Conservation (phyloP, 2,797 vertebrate species). For the Rhinoraja longicauda region DNA sequence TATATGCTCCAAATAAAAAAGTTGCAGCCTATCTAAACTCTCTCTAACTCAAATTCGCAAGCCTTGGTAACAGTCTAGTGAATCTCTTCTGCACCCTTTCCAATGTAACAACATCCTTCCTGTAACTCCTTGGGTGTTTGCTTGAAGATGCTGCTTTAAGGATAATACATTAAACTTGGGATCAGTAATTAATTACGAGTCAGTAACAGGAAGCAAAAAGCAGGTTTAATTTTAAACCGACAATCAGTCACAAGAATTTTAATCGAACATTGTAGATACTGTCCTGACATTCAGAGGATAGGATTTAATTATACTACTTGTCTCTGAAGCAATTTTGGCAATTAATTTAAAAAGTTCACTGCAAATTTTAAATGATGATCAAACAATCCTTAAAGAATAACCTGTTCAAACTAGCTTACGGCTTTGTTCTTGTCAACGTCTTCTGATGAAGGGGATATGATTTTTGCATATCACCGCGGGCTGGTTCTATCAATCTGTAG, state of each 20-base stretch:
- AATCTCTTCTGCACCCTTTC: no score
- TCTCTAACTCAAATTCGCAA: no score
- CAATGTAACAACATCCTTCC: no score
- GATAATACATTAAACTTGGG: no score
- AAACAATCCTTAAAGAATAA: not conserved
- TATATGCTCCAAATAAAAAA: no score
- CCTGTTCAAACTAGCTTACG: not conserved
- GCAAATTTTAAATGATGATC: not conserved
- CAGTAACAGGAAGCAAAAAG: no score
- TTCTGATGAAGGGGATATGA: not conserved
- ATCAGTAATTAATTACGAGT: no score
- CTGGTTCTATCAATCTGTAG: not conserved
- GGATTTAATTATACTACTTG: not conserved
- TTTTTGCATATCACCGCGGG: not conserved
- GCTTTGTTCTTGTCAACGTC: not conserved
- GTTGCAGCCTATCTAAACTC: no score
- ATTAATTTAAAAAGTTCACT: not conserved
- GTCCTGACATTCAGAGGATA: not conserved
- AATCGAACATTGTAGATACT: not conserved
- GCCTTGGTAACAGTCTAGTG: no score
- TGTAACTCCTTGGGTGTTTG: no score
- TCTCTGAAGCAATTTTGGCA: not conserved
- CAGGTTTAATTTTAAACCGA: no score
- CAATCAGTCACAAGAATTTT: not conserved
- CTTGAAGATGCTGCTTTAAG: no score